These are phyloP conservation scores for Opisthocomus hoazin DNA, from an alignment of 2,113 vertebrate species.

Conservation along the genomic window DNA sequence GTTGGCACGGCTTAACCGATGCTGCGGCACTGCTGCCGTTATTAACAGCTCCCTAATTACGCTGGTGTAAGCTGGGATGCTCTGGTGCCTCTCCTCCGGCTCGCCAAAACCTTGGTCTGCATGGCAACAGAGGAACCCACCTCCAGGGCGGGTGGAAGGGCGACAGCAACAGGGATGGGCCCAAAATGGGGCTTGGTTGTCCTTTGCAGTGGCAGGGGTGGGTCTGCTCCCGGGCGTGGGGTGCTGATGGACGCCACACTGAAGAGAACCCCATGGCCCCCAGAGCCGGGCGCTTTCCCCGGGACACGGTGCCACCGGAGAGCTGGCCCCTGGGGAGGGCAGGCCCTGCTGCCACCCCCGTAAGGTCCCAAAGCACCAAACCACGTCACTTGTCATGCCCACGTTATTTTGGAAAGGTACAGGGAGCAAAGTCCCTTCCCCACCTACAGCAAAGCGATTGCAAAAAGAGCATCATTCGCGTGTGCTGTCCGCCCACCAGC, in stretches of 20 bases:
- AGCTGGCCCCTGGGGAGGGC: too few species aligned
- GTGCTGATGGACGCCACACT: too few species aligned
- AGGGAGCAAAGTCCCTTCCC: not conserved
- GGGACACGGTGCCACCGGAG: not conserved
- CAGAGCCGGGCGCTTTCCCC: too few species aligned
- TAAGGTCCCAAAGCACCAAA: not conserved
- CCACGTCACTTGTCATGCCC: not conserved
- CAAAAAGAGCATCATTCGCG: not conserved
- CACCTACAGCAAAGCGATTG: not conserved
- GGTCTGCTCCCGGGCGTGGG: accelerated
- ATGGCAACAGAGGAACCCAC: too few species aligned
- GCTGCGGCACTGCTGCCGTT: not conserved
- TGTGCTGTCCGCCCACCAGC: too few species aligned
- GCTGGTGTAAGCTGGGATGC: not conserved
- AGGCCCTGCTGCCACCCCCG: not conserved
- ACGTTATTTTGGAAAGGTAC: accelerated
- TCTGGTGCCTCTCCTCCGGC: too few species aligned
- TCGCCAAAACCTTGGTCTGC: too few species aligned
- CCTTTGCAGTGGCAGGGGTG: not conserved
- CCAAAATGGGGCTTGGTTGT: too few species aligned
- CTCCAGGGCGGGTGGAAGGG: not conserved
- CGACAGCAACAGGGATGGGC: accelerated
- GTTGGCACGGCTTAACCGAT: accelerated
- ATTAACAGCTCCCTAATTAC: not conserved
- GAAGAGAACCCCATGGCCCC: too few species aligned